Base-by-base conservation (phyloP, 2,113 vertebrate genomes). In the Amazona guildingii region DNA sequence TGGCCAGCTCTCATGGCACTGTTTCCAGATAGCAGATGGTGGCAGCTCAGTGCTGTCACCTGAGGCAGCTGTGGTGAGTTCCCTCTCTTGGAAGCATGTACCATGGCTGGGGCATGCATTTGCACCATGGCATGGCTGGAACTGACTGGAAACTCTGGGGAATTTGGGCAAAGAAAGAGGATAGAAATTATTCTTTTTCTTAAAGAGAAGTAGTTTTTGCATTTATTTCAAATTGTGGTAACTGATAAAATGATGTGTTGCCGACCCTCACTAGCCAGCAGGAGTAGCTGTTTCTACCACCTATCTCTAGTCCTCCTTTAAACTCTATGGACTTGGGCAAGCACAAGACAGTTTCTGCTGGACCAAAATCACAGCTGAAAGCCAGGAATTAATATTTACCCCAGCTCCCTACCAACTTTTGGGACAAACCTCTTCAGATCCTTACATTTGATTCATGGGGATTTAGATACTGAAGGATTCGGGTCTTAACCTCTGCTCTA, bases 11-110 rank as follows among this genome's bases (percentile, higher is more conserved):
- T 96, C 55, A 27, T 95, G 96, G 95, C 90, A 93, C 52, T 52
- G 95, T 86, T 96, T 92, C 96, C 91, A 83, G 80, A 41, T 28
- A 94, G 91, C 95, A 96, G 96, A 95, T 96, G 96, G 95, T 86
- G 83, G 79, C 91, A 94, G 70, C 74, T 69, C 86, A 73, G 92
- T 0, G 7, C 48, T 73, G 69, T 81, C 94, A 95, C 80, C 86
- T 7, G 11, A 73, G 41, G 96, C 95, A 94, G 88, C 82, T 11
- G 6, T 41, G 62, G 79, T 84, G 80, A 92, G 73, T 64, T 94
- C 83, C 62, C 66, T 89, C 80, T 89, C 80, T 66, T 90, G 86
- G 90, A 96, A 91, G 80, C 61, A 15, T 3, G 43, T 61, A 51
- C 48, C 2, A 13, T 74, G 77, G 66, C 80, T 86, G 72, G 49